A percentile compares a stretch with the other conserved stretches of the same genome.
Evolutionary conservation across 2,113 vertebrate species (phyloP).

Genomic region (Archocentrus centrarchus): DNA sequence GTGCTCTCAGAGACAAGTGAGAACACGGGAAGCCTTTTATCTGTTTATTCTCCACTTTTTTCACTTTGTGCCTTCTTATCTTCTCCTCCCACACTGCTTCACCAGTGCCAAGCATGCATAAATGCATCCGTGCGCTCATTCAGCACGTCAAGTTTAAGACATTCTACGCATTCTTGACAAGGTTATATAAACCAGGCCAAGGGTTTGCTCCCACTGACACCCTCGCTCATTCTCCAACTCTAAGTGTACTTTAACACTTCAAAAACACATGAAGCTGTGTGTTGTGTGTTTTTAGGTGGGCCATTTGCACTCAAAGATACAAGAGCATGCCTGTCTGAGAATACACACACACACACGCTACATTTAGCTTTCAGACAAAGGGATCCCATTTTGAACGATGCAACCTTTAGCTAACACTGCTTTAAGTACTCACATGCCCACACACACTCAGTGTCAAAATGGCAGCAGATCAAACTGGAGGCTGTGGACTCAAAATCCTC

Average conservation of each 20-base stretch:
- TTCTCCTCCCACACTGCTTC: constrained; percentile 1
- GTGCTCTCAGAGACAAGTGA: constrained; percentile 66
- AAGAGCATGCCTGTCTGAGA: neutral
- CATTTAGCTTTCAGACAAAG: constrained; percentile 31
- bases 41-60: constrained; percentile 43
- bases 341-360: neutral
- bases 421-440: constrained; percentile 15
- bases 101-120: constrained; percentile 11
- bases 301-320: constrained; percentile 26
- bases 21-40: constrained; percentile 85
- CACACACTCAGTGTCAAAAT: constrained; percentile 22
- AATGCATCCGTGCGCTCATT: constrained; percentile 12
- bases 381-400: constrained; percentile 24
- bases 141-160: constrained; percentile 37
- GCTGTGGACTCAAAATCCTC: constrained; percentile 5
- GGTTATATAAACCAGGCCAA: constrained; percentile 57
- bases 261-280: constrained; percentile 21
- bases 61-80: constrained; percentile 26
- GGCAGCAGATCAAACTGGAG: constrained; percentile 37
- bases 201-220: constrained; percentile 16
- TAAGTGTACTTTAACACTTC: constrained; percentile 7
- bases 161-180: constrained; percentile 51
- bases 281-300: constrained; percentile 3
- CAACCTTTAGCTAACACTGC: constrained; percentile 39
- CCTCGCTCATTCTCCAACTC: neutral